Evolutionary conservation across 2,888 invertebrate genomes (phyloP), one percentile per base, ranked within the genome.

Genomic region (Thecophora atra): DNA sequence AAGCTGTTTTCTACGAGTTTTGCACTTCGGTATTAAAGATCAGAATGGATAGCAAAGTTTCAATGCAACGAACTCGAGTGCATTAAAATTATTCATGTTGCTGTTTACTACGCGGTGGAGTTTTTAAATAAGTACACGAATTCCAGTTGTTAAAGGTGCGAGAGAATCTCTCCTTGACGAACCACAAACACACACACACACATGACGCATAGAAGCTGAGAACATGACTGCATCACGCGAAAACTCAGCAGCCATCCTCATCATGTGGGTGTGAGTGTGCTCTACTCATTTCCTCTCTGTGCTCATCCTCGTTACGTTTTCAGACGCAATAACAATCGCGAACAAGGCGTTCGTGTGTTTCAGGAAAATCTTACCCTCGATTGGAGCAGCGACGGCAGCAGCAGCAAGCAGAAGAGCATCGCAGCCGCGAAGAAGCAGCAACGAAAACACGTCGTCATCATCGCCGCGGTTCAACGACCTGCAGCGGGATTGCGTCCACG

Each of bases 401-500:
- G 47, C 47, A 70, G 51, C 28, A 66, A 19, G 21, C 30, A 21
- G 21, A 13, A 56, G 5, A 56, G 21, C n/a, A 21, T 13, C 21
- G n/a, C 63, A 42, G 47, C 63, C n/a, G n/a, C 66, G 21, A 66
- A 54, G 42, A 44, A 56, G 42, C 42, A 21, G 11, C 30, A 28
- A 28, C 60, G 17, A 15, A 52, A 26, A 15, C 44, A 15, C 58
- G 44, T 44, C 26, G 58, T 69, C 26, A 60, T 69, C 58, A 64
- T 42, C 44, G 13, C 15, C 6, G n/a, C 5, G 62, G 70, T 63
- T 70, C 70, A 70, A 63, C 52, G 70, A 70, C 51, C 70, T 63
- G 63, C 60, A 26, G 44, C 69, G 47, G 51, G 80, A 81, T 81
- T 81, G 79, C 76, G 79, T 79, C 77, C 80, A 80, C 76, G 79